Percentiles rank a stretch among this genome's conserved stretches.
These are phyloP conservation scores for Gymnothorax reevesii DNA, from an alignment of 2,797 vertebrate species.

Conservation along the genomic window DNA sequence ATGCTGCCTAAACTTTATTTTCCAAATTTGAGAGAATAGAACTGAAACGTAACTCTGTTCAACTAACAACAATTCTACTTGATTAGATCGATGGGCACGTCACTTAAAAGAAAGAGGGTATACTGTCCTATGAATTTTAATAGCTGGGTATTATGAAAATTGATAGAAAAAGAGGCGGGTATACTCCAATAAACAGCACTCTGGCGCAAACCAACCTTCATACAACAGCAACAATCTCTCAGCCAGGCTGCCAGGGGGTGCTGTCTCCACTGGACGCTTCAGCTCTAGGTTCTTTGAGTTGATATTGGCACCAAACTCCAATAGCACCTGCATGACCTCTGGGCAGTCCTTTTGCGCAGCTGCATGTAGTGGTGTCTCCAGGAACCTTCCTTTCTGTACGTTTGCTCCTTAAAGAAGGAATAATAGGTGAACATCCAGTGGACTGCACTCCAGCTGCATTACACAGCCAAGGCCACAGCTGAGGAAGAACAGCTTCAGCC, in stretches of 20 bases:
- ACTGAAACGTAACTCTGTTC: background rate
- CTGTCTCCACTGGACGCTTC: conserved; percentile 82
- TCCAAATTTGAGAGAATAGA: background rate
- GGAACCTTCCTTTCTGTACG: conserved; percentile 80
- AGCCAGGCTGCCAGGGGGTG: conserved; percentile 76
- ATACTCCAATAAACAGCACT: background rate
- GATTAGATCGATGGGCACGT: too few relatives aligned
- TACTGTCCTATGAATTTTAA: too few relatives aligned
- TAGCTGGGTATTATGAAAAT: too few relatives aligned
- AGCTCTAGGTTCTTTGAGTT: conserved; percentile 82
- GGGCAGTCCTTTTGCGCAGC: conserved; percentile 80
- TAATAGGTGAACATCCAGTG: background rate
- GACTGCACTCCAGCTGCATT: background rate
- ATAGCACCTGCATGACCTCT: conserved; percentile 80
- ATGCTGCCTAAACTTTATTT: background rate
- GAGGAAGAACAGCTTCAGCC: too few relatives aligned
- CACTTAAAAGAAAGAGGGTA: too few relatives aligned
- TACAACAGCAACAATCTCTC: conserved; percentile 78
- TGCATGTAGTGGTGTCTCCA: conserved; percentile 86
- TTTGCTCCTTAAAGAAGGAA: conserved; percentile 75
- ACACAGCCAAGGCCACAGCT: background rate
- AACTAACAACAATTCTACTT: too few relatives aligned
- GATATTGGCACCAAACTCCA: conserved; percentile 91
- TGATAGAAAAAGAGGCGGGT: too few relatives aligned
- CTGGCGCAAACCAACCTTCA: conserved; percentile 72